A percentile compares a stretch with the other conserved stretches of the same genome.
Evolutionary conservation across 2,888 invertebrate genomes (phyloP).

Genomic region (Beris morrisii): DNA sequence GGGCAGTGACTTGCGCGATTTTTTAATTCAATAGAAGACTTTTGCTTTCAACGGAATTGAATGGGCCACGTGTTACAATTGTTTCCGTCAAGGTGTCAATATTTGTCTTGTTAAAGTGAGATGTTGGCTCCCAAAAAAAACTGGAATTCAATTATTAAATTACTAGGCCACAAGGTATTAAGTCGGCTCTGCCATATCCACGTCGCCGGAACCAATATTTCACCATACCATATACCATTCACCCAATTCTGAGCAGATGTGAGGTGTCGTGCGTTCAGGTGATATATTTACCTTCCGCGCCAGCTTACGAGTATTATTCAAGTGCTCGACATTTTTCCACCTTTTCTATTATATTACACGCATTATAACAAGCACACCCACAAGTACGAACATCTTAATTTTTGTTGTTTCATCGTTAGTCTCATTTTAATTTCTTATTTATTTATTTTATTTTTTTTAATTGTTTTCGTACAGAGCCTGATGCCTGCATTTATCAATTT

Average conservation of each 20-base stretch:
- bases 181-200: constrained; percentile 3
- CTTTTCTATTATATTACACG: too few species aligned
- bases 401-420: too few species aligned
- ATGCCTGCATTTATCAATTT: too few species aligned
- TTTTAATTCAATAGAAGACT: constrained; percentile 32
- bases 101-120: constrained; percentile 39
- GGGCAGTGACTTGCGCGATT: constrained; percentile 28
- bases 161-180: constrained; percentile 7
- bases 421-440: too few species aligned
- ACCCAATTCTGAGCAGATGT: constrained; percentile 26
- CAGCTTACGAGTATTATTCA: too few species aligned
- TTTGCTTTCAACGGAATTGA: constrained; percentile 37
- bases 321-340: too few species aligned
- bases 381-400: too few species aligned
- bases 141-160: constrained; percentile 27
- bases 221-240: neutral
- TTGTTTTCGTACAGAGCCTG: too few species aligned
- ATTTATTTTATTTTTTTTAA: too few species aligned
- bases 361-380: too few species aligned
- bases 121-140: constrained; percentile 26
- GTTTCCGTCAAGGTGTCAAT: constrained; percentile 38
- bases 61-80: constrained; percentile 37
- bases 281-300: constrained; percentile 15
- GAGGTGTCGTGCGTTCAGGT: constrained; percentile 15
- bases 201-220: constrained; percentile 19